phyloP scores from a whole-genome alignment of 2,797 vertebrate species.

The Enteromius unitaeniatus region DNA sequence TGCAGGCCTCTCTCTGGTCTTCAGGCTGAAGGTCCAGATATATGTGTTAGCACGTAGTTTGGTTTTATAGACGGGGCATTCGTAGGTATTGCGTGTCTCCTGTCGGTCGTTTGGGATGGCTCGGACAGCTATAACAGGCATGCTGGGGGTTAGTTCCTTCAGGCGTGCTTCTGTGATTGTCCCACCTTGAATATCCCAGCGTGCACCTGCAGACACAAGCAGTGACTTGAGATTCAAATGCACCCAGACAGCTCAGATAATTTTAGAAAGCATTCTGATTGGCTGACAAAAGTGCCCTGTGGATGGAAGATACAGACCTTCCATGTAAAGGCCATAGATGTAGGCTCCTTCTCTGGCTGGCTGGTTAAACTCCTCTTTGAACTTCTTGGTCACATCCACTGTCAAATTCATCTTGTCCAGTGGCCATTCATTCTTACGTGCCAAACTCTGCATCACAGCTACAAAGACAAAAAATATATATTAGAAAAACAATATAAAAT shows the following conservation, averaged over 20 bases:
- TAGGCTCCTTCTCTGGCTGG: conserved; percentile 79
- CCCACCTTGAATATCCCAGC: conserved; percentile 80
- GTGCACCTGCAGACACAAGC: conserved; percentile 66
- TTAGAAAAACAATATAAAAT: background rate
- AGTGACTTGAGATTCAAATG: background rate
- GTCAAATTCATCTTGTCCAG: conserved; percentile 83
- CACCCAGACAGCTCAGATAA: background rate
- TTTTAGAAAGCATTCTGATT: background rate
- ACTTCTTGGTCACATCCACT: conserved; percentile 81
- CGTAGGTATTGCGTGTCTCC: conserved; percentile 81
- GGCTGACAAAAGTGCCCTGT: background rate
- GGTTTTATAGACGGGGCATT: conserved; percentile 82
- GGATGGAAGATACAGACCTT: conserved; percentile 71
- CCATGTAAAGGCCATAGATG: conserved; percentile 79
- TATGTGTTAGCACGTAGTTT: conserved; percentile 77
- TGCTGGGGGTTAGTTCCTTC: conserved; percentile 76
- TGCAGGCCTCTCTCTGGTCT: conserved; percentile 79
- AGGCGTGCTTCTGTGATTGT: conserved; percentile 76
- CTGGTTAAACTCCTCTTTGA: conserved; percentile 84
- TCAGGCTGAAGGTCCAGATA: conserved; percentile 78
- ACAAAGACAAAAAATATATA: conserved; percentile 27
- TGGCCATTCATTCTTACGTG: conserved; percentile 86
- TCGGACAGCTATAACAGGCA: conserved; percentile 80
- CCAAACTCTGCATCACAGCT: conserved; percentile 82
- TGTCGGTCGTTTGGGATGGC: conserved; percentile 77